Conservation (phyloP, 2,888 invertebrate genomes). For the Agriopis leucophaearia region DNA sequence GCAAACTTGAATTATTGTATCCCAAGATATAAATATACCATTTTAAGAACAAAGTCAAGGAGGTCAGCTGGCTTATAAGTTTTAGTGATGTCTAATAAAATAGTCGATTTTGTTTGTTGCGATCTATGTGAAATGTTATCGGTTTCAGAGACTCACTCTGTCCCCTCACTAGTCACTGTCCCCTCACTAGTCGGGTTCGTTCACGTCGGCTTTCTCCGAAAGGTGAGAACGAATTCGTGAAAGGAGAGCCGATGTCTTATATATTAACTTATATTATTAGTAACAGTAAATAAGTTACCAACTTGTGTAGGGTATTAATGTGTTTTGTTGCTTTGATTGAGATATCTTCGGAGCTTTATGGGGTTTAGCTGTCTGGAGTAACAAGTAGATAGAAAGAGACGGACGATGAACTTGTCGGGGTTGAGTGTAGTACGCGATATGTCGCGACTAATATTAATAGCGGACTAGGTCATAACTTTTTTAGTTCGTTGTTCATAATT, state of each 20-base stretch:
- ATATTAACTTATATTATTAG: conserved; percentile 20
- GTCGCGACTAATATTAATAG: too few species aligned
- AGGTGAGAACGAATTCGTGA: background rate
- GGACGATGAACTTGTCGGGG: background rate
- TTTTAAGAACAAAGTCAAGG: too few species aligned
- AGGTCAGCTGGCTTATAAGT: too few species aligned
- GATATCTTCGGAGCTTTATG: background rate
- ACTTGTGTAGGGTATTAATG: background rate
- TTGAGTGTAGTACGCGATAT: background rate
- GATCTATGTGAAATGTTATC: too few species aligned
- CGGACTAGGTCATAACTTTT: too few species aligned
- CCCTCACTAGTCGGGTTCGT: conserved; percentile 4
- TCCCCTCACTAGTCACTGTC: too few species aligned
- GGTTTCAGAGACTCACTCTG: too few species aligned
- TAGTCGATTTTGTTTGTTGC: too few species aligned
- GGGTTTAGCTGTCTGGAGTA: background rate
- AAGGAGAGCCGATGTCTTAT: conserved; percentile 6
- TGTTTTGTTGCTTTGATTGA: conserved; percentile 3
- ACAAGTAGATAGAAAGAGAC: background rate
- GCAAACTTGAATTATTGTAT: too few species aligned
- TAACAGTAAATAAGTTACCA: background rate
- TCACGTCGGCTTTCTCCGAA: background rate
- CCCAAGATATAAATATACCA: too few species aligned
- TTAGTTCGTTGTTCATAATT: too few species aligned
- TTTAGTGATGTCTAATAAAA: too few species aligned